Conservation (phyloP, 2,888 invertebrate species). For the Petrolisthes manimaculis region DNA sequence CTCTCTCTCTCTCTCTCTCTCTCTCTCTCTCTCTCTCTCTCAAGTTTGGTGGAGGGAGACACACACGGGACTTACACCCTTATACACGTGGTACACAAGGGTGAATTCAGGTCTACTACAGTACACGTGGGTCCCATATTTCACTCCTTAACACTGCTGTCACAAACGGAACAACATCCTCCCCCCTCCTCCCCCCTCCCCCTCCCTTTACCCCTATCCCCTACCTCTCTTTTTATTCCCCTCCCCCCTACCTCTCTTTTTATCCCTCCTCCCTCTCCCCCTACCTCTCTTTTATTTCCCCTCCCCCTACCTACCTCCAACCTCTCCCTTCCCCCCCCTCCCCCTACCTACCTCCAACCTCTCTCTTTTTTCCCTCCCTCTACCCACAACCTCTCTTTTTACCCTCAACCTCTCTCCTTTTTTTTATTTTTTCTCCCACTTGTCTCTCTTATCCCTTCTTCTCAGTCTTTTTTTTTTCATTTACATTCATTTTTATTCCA, state of each 20-base stretch:
- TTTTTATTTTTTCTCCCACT: neutral
- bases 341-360: neutral
- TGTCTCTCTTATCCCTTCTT: neutral
- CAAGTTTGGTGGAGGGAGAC: too few relatives aligned
- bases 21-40: conserved; percentile 27
- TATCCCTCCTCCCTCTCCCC: neutral
- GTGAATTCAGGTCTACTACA: too few relatives aligned
- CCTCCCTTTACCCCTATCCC: neutral
- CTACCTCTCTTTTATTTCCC: neutral
- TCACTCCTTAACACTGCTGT: neutral
- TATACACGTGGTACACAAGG: too few relatives aligned
- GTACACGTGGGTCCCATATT: too few relatives aligned
- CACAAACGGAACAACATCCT: too few relatives aligned
- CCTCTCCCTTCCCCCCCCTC: neutral
- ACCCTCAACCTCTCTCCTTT: neutral
- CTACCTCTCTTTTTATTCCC: neutral
- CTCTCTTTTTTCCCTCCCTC: neutral
- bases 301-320: neutral
- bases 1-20: conserved; percentile 16
- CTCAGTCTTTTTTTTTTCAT: neutral
- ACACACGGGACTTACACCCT: too few relatives aligned
- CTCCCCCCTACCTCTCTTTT: neutral
- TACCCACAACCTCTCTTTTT: neutral
- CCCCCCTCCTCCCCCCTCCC: neutral
- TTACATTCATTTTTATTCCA: neutral